phyloP scores from a whole-genome alignment of 2,113 vertebrate species.

The Polypterus bichir region DNA sequence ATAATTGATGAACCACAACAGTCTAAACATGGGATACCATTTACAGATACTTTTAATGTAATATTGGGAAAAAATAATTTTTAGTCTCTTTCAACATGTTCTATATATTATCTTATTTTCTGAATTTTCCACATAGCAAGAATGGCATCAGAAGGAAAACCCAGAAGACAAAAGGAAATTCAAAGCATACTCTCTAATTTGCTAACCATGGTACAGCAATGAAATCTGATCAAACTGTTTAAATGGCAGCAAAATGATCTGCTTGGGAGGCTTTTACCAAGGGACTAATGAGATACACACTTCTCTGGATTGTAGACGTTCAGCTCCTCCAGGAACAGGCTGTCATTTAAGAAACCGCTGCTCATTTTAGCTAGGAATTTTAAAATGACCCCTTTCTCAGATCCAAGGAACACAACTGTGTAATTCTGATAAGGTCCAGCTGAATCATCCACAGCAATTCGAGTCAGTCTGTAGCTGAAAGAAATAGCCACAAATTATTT shows the following conservation, averaged over 20 bases:
- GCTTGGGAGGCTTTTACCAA: constrained; percentile 28
- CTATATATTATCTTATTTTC: no score
- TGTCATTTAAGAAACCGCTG: constrained; percentile 83
- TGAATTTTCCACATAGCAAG: no score
- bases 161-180: constrained; percentile 10
- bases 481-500: no score
- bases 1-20: no score
- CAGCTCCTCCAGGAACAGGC: constrained; percentile 94
- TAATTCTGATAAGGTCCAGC: constrained; percentile 82
- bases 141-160: background rate
- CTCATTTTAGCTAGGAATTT: constrained; percentile 89
- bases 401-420: constrained; percentile 91
- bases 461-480: constrained; percentile 85
- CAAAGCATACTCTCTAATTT: constrained; percentile 48
- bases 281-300: constrained; percentile 47
- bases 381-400: constrained; percentile 89
- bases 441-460: constrained; percentile 78
- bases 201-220: constrained; percentile 36
- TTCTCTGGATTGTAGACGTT: constrained; percentile 90
- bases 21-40: no score
- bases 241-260: constrained; percentile 51
- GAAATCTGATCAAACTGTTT: constrained; percentile 54
- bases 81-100: no score
- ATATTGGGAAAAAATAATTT: no score
- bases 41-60: no score